Evolutionary conservation across 2,797 vertebrate genomes (phyloP).

Genomic region (Hylomyscus alleni): DNA sequence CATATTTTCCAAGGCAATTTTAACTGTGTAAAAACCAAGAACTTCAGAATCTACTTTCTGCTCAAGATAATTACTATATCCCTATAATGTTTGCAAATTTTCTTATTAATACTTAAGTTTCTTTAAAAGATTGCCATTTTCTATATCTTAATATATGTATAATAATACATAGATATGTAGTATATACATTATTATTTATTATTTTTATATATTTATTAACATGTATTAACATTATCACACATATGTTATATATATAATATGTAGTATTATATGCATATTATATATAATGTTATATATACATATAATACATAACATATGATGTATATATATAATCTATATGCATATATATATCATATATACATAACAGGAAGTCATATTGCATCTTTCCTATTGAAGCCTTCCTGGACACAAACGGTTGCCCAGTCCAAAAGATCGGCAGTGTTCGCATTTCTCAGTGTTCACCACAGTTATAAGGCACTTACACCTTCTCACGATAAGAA

Average conservation of each 20-base stretch:
- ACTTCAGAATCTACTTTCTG: not conserved
- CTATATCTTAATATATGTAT: not conserved
- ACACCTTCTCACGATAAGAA: not conserved
- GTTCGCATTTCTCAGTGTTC: conserved; percentile 27
- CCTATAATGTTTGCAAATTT: not conserved
- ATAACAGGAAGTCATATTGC: not conserved
- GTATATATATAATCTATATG: too few relatives aligned
- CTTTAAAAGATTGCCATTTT: not conserved
- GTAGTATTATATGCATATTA: too few relatives aligned
- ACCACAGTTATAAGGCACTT: not conserved
- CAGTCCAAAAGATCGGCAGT: not conserved
- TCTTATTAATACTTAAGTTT: conserved; percentile 22
- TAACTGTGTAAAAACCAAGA: not conserved
- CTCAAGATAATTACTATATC: not conserved
- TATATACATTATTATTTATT: not conserved
- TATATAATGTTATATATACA: too few relatives aligned
- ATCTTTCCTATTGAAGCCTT: conserved; percentile 22
- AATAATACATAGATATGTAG: not conserved
- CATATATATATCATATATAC: too few relatives aligned
- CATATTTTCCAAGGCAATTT: conserved; percentile 10
- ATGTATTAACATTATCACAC: not conserved
- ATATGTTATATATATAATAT: not conserved
- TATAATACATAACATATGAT: too few relatives aligned
- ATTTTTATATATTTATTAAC: not conserved
- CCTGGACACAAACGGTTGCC: not conserved